Evolutionary conservation across 2,797 vertebrate species (phyloP).

Genomic region (Hylomyscus alleni): DNA sequence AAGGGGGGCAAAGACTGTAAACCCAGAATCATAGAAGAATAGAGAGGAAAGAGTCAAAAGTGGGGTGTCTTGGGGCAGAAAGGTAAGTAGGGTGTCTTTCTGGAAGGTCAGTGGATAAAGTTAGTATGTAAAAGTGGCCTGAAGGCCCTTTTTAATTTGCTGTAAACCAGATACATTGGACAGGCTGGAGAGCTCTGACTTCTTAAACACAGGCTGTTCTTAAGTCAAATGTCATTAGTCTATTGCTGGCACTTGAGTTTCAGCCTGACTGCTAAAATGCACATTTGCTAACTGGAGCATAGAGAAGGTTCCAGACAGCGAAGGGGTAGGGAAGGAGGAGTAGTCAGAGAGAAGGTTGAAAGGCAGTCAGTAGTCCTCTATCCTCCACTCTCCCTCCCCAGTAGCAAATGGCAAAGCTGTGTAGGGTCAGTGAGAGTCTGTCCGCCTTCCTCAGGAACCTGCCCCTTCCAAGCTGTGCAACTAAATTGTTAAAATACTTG

Average conservation of each 20-base stretch:
- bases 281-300: constrained; percentile 80
- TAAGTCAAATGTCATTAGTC: constrained; percentile 67
- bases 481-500: constrained; percentile 16
- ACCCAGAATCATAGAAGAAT: neutral
- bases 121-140: neutral
- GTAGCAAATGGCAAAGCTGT: neutral
- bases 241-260: constrained; percentile 60
- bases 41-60: neutral
- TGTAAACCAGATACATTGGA: neutral
- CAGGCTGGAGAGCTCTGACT: constrained; percentile 17
- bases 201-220: constrained; percentile 49
- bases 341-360: neutral
- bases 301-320: constrained; percentile 63
- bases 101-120: neutral
- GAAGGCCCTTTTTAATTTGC: neutral
- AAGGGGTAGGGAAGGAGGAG: constrained; percentile 19
- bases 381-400: neutral
- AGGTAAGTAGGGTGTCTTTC: neutral
- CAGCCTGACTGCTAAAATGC: constrained; percentile 65
- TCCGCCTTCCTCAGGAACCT: neutral
- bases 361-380: neutral
- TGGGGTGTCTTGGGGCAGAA: neutral
- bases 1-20: neutral
- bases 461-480: constrained; percentile 10
- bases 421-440: neutral